Evolutionary conservation across 2,113 vertebrate species (phyloP), one percentile per base, ranked within the genome.

Genomic region (Galemys pyrenaicus): DNA sequence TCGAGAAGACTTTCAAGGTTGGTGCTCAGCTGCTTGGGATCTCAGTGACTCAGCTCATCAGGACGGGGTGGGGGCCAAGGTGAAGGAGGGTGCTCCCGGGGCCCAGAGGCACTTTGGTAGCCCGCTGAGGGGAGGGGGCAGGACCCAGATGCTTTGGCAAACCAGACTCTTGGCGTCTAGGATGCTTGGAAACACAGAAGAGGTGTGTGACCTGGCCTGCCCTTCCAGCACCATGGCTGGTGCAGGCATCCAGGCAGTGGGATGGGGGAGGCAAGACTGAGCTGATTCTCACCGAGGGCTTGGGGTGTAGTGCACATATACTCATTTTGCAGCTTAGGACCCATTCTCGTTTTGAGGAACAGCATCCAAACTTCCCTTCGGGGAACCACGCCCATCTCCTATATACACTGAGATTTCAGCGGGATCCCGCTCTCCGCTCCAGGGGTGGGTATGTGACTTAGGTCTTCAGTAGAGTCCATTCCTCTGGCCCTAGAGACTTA

Each of bases 1-100:
- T 95, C 16, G 12, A 95, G 93, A 92, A 39, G 22, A 94, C 41
- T 86, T 97, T 84, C 93, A 95, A 94, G 95, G 85, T 97, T 97
- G 41, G 73, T 91, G 28, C 44, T 62, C 64, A 22, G 41, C 16
- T 19, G 81, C 74, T 39, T 70, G 35, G 56, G 8, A 2, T 77
- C 13, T 84, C 41, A 6, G 32, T 94, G 95, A 58, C 41, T 95
- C 96, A 85, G 80, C 87, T 39, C 19, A 1, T 51, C 17, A 3
- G 2, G 32, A 64, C 28, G 2, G 17, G 22, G 20, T 73, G 46
- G 78, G 73, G 64, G 60, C 46, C 15, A 11, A 30, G 0, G 10
- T 46, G 30, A 65, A 87, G 73, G 51, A 65, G 22, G 64, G 54
- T 32, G 24, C 79, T 70, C 32, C 62, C 24, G 51, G 70, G 83